These are phyloP conservation scores for Astropecten irregularis DNA, from an alignment of 53 echinoderm and acorn worm genomes.

Conservation along the genomic window DNA sequence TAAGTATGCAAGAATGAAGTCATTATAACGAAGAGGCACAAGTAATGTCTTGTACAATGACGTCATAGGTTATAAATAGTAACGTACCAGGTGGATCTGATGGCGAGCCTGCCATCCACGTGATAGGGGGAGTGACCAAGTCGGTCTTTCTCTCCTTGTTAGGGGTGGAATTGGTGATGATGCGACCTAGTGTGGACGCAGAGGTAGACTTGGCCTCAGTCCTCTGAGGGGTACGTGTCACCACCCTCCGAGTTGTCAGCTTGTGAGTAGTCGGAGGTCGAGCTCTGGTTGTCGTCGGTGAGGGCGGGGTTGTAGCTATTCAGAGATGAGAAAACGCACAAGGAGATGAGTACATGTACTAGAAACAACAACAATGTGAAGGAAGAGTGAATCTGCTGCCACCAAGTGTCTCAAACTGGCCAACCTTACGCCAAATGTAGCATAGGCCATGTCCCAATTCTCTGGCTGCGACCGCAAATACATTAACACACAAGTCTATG, in stretches of 20 bases:
- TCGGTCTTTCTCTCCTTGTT: slow-evolving; percentile 32
- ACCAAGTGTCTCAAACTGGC: too few species aligned
- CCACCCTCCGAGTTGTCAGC: not conserved
- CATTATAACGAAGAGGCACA: too few species aligned
- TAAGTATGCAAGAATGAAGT: too few species aligned
- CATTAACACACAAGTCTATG: too few species aligned
- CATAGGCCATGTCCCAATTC: too few species aligned
- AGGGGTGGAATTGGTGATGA: slow-evolving; percentile 50
- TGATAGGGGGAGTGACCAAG: slow-evolving; percentile 45
- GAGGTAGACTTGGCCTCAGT: slow-evolving; percentile 53
- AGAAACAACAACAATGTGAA: not conserved
- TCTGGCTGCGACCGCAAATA: too few species aligned
- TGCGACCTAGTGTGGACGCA: slow-evolving; percentile 31
- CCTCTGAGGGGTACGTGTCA: slow-evolving; percentile 27
- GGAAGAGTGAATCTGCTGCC: too few species aligned
- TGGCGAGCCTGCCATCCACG: slow-evolving; percentile 44
- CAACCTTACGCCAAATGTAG: too few species aligned
- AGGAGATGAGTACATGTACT: not conserved
- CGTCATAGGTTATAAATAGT: too few species aligned
- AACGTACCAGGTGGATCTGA: slow-evolving; percentile 38
- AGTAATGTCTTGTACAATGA: too few species aligned
- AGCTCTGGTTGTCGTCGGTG: slow-evolving; percentile 15
- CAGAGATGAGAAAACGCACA: not conserved
- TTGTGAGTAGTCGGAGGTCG: not conserved
- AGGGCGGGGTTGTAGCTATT: slow-evolving; percentile 32